A percentile compares a stretch with the other conserved stretches of the same genome.
These are phyloP conservation scores for Cyanistes caeruleus DNA, from an alignment of 2,113 vertebrate species.

Conservation along the genomic window DNA sequence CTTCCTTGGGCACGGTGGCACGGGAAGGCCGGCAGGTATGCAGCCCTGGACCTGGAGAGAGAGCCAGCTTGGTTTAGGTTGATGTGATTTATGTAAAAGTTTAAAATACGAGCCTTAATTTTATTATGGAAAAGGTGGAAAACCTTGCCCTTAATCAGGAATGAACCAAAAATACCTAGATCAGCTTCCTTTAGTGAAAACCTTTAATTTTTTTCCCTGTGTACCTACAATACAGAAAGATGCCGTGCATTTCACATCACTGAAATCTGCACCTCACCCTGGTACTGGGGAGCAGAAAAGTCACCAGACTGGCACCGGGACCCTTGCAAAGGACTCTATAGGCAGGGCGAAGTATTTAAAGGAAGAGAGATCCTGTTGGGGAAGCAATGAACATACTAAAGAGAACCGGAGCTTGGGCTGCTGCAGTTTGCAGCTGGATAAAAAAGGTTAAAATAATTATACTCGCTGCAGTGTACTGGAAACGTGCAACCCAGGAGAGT, in stretches of 20 bases:
- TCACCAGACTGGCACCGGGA: neutral
- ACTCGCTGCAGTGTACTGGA: neutral
- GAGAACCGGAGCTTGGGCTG: neutral
- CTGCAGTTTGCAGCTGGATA: neutral
- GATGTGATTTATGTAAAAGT: neutral
- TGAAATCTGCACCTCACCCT: neutral
- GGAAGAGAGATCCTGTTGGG: neutral
- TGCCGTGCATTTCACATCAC: neutral
- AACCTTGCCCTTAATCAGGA: neutral
- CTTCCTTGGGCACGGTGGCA: neutral
- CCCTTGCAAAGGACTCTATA: neutral
- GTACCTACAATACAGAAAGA: rapidly evolving
- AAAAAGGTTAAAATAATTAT: neutral
- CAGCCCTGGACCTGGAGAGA: slow-evolving; percentile 30
- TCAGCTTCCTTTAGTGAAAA: neutral
- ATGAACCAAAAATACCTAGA: neutral
- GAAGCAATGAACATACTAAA: neutral
- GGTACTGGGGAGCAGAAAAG: neutral
- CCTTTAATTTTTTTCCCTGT: neutral
- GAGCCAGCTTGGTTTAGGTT: neutral
- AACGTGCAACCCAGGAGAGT: slow-evolving; percentile 13
- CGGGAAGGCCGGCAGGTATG: neutral
- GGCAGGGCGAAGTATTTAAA: neutral
- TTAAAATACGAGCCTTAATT: neutral
- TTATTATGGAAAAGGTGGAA: neutral